Evolutionary conservation across 2,888 invertebrate genomes (phyloP), one percentile per base, ranked within the genome.

Genomic region (Stictocephala bisonia): DNA sequence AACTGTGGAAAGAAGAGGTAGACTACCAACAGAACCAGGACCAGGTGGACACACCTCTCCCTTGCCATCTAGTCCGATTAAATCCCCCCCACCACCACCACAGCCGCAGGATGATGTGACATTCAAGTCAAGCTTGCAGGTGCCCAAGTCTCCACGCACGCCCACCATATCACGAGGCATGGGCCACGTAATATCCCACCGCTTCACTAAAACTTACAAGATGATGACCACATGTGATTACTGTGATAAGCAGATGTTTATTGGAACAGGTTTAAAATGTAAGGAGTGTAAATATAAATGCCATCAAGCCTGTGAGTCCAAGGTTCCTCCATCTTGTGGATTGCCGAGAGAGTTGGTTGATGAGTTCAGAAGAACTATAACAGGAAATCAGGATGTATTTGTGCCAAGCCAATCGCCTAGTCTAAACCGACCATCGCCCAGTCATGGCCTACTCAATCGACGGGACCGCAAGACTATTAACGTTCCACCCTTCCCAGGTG

Each of bases 261-360:
- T 94, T 83, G 93, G 91, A 31, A 88, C 90, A 9, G 92, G 92
- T 7, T 88, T 94, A 79, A 96, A 94, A 85, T 97, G 97, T 85
- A 96, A 93, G 84, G 96, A 96, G 85, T 97, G 97, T 89, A 97
- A 96, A 87, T 96, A 94, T 83, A 94, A 91, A 80, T 94, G 93
- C 83, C 93, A 93, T 84, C 87, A 90, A 84, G 95, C 96, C 81
- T 97, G 97, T 83, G 95, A 94, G 81, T 89, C 91, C 64, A 94
- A 94, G 86, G 97, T 96, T 78, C 94, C 96, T 78, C 94, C 96
- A 0, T 94, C 95, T 40, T 98, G 98, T 85, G 95, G 95, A 27
- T 85, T 97, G 78, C 95, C 96, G n/a, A 90, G 90, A 13, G 94
- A 93, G 83, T 90, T 93, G 78, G 90, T 96, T 26, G 90, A 93